Base-by-base conservation (phyloP, 2,888 invertebrate genomes). In the Schizotus pectinicornis region DNA sequence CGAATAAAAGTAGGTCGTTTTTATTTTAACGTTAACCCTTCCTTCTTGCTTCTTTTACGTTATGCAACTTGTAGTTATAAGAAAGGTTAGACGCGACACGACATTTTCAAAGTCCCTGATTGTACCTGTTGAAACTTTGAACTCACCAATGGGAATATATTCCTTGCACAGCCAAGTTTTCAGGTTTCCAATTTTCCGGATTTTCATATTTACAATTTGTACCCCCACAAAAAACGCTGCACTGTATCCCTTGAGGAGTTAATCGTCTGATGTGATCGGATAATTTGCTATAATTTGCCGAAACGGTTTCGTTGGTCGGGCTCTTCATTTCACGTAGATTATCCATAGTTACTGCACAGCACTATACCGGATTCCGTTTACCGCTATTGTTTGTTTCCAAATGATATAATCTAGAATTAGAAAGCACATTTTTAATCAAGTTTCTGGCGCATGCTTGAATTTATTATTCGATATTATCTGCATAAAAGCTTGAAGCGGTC, bases 201-300 rank as follows among this genome's bases (percentile, higher is more conserved):
- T 82, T 84, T 75, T 92, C 92, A 79, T 94, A 94, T 75, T 89
- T 90, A 81, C 94, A 95, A 58, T 88, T 84, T 34, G 86, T 81
- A 0, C 94, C 94, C 0, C 93, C 92, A 78, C 94, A 94, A 80
- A 94, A 93, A 67, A 94, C 83, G 34, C 89, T 88, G 74, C 94
- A 94, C 74, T 90, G 89, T 55, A 90, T 81, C 6, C 86, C 86
- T 1, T 87, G 83, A 0, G 92, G 91, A 0, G 92, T 84, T 60
- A 82, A 80, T 47, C 83, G 83, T 34, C 89, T 83, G 34, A 89
- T 75, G 6, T 82, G 79, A 74, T 87, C 86, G 3, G 80, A 81
- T 70, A 81, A 74, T 76, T 81, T 81, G 72, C 80, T 81, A 72
- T 81, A 81, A 76, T 81, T 81, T 56, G 81, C 79, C 65, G 77